Evolutionary conservation across 2,113 vertebrate genomes (phyloP), one percentile per base, ranked within the genome.

Genomic region (Sebastes schlegelii): DNA sequence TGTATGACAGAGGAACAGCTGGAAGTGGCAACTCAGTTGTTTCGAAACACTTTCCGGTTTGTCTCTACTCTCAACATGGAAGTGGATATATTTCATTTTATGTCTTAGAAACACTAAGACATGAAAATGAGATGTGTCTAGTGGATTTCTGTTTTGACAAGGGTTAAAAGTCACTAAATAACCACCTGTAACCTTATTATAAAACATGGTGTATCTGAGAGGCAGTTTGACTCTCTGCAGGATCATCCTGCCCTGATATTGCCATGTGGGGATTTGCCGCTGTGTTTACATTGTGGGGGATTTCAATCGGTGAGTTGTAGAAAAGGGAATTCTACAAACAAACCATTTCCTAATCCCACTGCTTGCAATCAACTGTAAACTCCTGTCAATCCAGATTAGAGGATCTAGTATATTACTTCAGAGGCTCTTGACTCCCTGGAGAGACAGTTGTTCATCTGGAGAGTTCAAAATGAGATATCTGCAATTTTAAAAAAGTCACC

Each of bases 371-470:
- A 86, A 54, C 12, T 6, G 23, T 75, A 80, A 88, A 80, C 65
- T 84, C 82, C 76, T 79, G 83, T 86, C 86, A 88, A 81, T 91
- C 89, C 91, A 92, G 90, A 95, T 95, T 93, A 94, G 23, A 66
- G 23, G 19, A 74, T 88, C 75, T 92, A 89, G 89, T 89, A 79
- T 90, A 80, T 88, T 79, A 85, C 83, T 88, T 84, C 49, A 61
- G 75, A 57, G 52, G 60, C 74, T 79, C 43, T 55, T 57, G 70
- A 58, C 49, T 69, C 69, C 14, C 52, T 6, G 42, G 64, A 61
- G 69, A 74, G 17, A 14, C 34, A 40, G 61, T 83, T 86, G 82
- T 85, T 86, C 78, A 87, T 87, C 45, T 87, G 14, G 48, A 43
- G n/a, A 86, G 16, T 68, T 13, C 8, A 19, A 61, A 78, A 48